These are phyloP conservation scores for Anthopleura xanthogrammica DNA, from an alignment of 92 coral and sea anemone species.

Conservation along the genomic window DNA sequence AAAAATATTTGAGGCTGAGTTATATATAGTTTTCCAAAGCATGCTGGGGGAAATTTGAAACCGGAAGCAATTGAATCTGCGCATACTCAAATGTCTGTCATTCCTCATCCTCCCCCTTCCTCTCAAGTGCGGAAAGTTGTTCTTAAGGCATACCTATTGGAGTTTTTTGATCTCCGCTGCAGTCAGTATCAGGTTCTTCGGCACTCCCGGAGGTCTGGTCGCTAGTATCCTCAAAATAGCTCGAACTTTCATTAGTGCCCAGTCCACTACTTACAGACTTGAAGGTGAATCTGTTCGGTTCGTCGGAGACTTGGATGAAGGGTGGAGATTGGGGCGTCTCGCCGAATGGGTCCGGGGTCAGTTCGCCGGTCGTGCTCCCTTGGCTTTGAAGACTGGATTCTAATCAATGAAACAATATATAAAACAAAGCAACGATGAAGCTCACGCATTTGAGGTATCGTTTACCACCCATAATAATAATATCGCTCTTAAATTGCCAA, in stretches of 20 bases:
- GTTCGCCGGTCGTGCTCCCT: conserved; percentile 25
- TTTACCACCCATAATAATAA: no score
- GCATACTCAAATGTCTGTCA: background rate
- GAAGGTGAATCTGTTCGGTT: conserved; percentile 68
- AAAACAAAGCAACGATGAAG: background rate
- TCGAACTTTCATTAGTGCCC: conserved; percentile 90
- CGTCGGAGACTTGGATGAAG: conserved; percentile 32
- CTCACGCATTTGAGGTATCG: background rate
- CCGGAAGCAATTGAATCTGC: background rate
- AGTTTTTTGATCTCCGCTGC: conserved; percentile 38
- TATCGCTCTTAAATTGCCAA: no score
- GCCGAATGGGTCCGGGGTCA: conserved; percentile 37
- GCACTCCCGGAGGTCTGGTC: conserved; percentile 88
- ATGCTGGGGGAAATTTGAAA: background rate
- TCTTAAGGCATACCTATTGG: conserved; percentile 5
- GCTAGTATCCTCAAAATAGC: conserved; percentile 82
- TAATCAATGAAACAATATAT: background rate
- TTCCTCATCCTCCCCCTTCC: conserved; percentile 22
- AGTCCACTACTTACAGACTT: conserved; percentile 93
- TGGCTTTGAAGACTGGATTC: conserved; percentile 39
- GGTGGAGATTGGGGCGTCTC: conserved; percentile 37
- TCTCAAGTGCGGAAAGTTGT: conserved; percentile 16
- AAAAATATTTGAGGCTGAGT: no score
- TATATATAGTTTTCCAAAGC: no score
- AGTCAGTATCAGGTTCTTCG: conserved; percentile 68